Evolutionary conservation across 2,888 invertebrate species (phyloP).

Genomic region (Gortyna flavago): DNA sequence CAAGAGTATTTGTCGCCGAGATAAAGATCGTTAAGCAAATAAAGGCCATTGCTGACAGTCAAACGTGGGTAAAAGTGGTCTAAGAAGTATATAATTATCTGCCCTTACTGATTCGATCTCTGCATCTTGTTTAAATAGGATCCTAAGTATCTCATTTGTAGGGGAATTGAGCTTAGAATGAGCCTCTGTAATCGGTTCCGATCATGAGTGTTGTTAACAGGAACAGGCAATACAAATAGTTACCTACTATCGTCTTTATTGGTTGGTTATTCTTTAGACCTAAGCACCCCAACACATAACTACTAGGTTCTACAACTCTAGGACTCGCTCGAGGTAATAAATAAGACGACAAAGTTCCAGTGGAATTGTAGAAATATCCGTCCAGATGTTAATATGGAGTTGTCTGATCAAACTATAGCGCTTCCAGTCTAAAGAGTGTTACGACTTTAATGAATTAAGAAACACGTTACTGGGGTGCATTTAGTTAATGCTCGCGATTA

Average conservation of each 20-base stretch:
- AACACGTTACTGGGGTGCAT: slow-evolving; percentile 52
- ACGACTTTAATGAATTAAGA: slow-evolving; percentile 50
- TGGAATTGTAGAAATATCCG: slow-evolving; percentile 10
- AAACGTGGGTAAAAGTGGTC: slow-evolving; percentile 32
- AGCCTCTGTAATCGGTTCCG: slow-evolving; percentile 36
- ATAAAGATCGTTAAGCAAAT: slow-evolving; percentile 20
- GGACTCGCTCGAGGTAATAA: slow-evolving; percentile 7
- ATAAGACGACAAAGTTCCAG: slow-evolving; percentile 13
- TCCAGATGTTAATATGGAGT: slow-evolving; percentile 24
- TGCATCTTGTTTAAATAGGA: slow-evolving; percentile 28
- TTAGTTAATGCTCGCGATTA: slow-evolving; percentile 54
- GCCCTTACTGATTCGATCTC: slow-evolving; percentile 40
- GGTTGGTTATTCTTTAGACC: slow-evolving; percentile 2
- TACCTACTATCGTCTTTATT: slow-evolving; percentile 38
- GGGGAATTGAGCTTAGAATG: slow-evolving; percentile 34
- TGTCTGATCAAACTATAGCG: slow-evolving; percentile 20
- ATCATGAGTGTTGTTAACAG: slow-evolving; percentile 49
- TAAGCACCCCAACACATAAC: slow-evolving; percentile 2
- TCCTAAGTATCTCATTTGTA: slow-evolving; percentile 37
- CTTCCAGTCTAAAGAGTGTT: slow-evolving; percentile 13
- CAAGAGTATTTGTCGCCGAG: neutral
- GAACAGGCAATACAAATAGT: slow-evolving; percentile 21
- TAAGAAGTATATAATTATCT: slow-evolving; percentile 37
- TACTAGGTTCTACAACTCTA: neutral
- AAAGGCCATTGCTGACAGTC: slow-evolving; percentile 25